Evolutionary conservation across 2,888 invertebrate genomes (phyloP), one percentile per base, ranked within the genome.

Genomic region (Lasiommata megera): DNA sequence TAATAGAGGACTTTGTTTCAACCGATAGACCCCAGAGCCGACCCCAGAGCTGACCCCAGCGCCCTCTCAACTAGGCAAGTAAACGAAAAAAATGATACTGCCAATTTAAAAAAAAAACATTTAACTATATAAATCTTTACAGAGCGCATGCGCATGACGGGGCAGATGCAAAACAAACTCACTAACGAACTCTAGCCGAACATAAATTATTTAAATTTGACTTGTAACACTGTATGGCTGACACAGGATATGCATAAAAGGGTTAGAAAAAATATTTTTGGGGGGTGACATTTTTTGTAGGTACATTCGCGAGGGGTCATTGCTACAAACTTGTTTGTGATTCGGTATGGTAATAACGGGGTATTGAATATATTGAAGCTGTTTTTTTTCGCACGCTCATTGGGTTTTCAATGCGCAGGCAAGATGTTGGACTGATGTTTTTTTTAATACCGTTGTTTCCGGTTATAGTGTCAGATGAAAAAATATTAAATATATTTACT

Each of bases 191-290:
- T 72, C 60, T 63, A 77, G 74, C 71, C 78, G 72, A 75, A 65
- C 84, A 89, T 90, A 88, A 90, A 89, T 90, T 88, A 90, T 88
- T 89, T 84, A 88, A 90, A 89, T 90, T 79, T 88, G 87, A 88
- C 86, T 88, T 82, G 89, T 89, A 88, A 90, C 77, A 80, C 75
- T 82, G 85, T 78, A 84, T 77, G 86, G 77, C 75, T 63, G 84
- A 82, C 82, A 86, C 84, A 80, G 82, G 85, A 88, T 89, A 89
- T 88, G 88, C 85, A 87, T 84, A 87, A 87, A 87, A 88, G 88
- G 89, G 88, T 87, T 87, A 70, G 70, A 80, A 88, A 83, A 88
- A 88, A 79, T 67, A 71, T 14, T 67, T 74, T n/a, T 44, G 44
- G 76, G 82, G 86, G 87, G 88, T 84, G 80, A 80, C 73, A 76